phyloP scores from a whole-genome alignment of 2,888 invertebrate genomes.

The Torymus tubicola region DNA sequence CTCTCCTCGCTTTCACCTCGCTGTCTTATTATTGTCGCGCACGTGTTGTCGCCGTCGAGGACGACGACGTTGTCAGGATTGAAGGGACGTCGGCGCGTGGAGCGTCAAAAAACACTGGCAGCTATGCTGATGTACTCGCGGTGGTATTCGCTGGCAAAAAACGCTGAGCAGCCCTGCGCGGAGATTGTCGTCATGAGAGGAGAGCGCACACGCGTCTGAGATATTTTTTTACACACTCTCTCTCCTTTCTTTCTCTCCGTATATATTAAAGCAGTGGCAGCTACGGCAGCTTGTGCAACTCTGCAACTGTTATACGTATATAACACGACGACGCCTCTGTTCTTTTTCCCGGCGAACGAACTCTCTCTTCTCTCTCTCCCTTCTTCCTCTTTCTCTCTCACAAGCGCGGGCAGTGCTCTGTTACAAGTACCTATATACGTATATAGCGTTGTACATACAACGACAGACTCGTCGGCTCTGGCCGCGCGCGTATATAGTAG shows the following conservation, averaged over 20 bases:
- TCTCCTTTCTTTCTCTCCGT: background rate
- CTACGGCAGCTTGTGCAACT: too few relatives aligned
- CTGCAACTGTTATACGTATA: too few relatives aligned
- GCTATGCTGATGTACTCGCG: background rate
- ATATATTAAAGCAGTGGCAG: too few relatives aligned
- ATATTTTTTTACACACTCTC: background rate
- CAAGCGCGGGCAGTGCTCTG: background rate
- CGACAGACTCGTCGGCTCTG: too few relatives aligned
- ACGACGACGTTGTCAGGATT: too few relatives aligned
- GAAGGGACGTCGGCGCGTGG: too few relatives aligned
- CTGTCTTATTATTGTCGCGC: background rate
- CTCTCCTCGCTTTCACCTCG: background rate
- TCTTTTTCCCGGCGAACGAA: conserved; percentile 36
- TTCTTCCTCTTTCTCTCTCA: conserved; percentile 8
- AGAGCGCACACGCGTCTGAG: background rate
- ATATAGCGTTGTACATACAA: too few relatives aligned
- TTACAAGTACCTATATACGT: background rate
- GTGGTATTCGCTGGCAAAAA: background rate
- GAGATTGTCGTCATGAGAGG: conserved; percentile 9
- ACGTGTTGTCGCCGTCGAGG: too few relatives aligned
- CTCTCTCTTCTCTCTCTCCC: background rate
- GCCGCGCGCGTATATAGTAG: background rate
- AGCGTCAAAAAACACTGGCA: too few relatives aligned
- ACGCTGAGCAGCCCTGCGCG: background rate
- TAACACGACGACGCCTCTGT: background rate